phyloP scores from a whole-genome alignment of 2,888 invertebrate species.

The Volucella zonaria region DNA sequence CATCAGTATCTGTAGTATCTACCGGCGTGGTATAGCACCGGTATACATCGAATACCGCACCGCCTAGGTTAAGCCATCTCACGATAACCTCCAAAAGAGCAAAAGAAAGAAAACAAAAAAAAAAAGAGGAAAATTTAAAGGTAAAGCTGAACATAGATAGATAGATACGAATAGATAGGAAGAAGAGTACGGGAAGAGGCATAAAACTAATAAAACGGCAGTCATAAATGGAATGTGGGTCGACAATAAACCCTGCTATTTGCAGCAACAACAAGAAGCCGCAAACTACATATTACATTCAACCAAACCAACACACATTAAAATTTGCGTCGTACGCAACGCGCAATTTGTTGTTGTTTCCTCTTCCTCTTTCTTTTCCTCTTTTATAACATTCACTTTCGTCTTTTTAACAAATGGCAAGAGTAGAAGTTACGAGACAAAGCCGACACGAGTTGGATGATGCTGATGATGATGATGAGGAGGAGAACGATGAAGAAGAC shows the following conservation, averaged over 20 bases:
- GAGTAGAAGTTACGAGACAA: conserved; percentile 45
- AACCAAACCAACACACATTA: conserved; percentile 5
- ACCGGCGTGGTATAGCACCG: conserved; percentile 17
- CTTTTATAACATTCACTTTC: conserved; percentile 29
- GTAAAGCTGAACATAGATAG: no score
- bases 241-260: conserved; percentile 58
- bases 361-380: conserved; percentile 25
- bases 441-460: conserved; percentile 56
- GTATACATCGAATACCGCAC: conserved; percentile 19
- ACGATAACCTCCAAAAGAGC: conserved; percentile 47
- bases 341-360: conserved; percentile 60
- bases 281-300: background rate
- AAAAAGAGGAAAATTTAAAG: background rate
- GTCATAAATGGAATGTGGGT: conserved; percentile 72
- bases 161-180: background rate
- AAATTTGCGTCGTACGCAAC: conserved; percentile 43
- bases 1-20: background rate
- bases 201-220: conserved; percentile 62
- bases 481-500: conserved; percentile 41
- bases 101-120: conserved; percentile 40
- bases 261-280: conserved; percentile 33
- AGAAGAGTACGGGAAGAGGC: background rate
- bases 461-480: conserved; percentile 13
- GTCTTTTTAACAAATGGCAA: conserved; percentile 16
- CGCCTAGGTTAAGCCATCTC: conserved; percentile 29